A percentile compares a stretch with the other conserved stretches of the same genome.
These are phyloP conservation scores for Caenorhabditis sulstoni DNA, from an alignment of 2,888 invertebrate genomes.

Conservation along the genomic window DNA sequence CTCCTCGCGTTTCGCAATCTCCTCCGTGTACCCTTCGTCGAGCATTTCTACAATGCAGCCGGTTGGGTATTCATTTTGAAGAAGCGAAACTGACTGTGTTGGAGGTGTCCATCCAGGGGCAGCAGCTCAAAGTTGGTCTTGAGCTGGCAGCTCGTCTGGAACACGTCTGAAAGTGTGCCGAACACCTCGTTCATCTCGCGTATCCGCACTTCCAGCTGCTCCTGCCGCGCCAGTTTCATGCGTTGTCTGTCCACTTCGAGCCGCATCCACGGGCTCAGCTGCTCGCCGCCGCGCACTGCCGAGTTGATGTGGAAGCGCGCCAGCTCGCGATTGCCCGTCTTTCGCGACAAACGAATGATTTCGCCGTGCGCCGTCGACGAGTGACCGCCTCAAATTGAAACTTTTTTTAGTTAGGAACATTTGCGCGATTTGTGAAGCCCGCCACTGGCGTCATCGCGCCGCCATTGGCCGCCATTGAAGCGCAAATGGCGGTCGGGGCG, in stretches of 20 bases:
- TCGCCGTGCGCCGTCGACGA: conserved; percentile 48
- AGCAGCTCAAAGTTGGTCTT: conserved; percentile 33
- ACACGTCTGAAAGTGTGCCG: conserved; percentile 39
- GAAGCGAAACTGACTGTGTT: no score
- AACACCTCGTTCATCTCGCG: conserved; percentile 76
- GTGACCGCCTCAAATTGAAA: conserved; percentile 36
- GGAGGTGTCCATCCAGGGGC: no score
- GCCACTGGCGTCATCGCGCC: no score
- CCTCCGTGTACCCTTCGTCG: conserved; percentile 26
- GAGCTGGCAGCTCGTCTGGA: conserved; percentile 26
- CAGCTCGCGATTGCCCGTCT: conserved; percentile 57
- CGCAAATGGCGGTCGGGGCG: no score
- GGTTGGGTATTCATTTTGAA: no score
- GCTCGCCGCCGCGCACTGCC: conserved; percentile 26
- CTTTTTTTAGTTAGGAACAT: no score
- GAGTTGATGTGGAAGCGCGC: conserved; percentile 55
- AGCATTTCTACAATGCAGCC: conserved; percentile 49
- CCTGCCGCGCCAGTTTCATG: conserved; percentile 41
- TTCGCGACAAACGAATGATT: conserved; percentile 59
- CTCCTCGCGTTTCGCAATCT: conserved; percentile 39
- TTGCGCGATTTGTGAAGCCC: no score
- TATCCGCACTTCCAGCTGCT: conserved; percentile 63
- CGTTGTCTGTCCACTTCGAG: conserved; percentile 48
- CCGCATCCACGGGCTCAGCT: conserved; percentile 38
- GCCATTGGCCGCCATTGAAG: no score